Evolutionary conservation across 2,113 vertebrate species (phyloP).

Genomic region (Pituophis catenifer): DNA sequence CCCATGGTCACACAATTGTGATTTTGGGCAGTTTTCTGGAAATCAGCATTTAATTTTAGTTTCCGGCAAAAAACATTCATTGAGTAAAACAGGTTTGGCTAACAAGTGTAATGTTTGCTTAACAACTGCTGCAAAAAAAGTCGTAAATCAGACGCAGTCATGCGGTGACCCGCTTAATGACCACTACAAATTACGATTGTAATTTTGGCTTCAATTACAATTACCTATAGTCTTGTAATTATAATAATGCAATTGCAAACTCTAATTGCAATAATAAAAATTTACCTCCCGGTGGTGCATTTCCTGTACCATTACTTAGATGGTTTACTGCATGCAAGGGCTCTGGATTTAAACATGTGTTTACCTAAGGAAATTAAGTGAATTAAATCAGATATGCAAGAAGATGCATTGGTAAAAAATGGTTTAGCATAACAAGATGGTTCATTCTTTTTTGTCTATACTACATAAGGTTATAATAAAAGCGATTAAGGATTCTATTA

Average conservation of each 20-base stretch:
- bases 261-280: constrained; percentile 1
- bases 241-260: not conserved
- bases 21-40: not conserved
- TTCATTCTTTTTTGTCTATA: not conserved
- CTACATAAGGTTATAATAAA: not conserved
- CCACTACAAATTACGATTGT: not conserved
- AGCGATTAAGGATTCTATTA: not conserved
- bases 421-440: not conserved
- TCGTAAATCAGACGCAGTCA: not conserved
- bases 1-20: not conserved
- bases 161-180: not conserved
- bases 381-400: not conserved
- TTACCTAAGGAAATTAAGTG: constrained; percentile 54
- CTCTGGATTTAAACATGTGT: constrained; percentile 48
- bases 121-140: not conserved
- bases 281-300: constrained; percentile 51
- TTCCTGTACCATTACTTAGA: constrained; percentile 33
- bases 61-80: not conserved
- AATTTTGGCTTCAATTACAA: not conserved
- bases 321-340: constrained; percentile 63
- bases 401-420: not conserved
- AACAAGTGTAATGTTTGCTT: not conserved
- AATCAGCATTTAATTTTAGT: not conserved
- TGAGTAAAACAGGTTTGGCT: not conserved
- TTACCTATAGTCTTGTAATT: not conserved